Percentiles rank a stretch among this genome's conserved stretches.
Evolutionary conservation across 2,797 vertebrate genomes (phyloP).

Genomic region (Sebastes vulpes): DNA sequence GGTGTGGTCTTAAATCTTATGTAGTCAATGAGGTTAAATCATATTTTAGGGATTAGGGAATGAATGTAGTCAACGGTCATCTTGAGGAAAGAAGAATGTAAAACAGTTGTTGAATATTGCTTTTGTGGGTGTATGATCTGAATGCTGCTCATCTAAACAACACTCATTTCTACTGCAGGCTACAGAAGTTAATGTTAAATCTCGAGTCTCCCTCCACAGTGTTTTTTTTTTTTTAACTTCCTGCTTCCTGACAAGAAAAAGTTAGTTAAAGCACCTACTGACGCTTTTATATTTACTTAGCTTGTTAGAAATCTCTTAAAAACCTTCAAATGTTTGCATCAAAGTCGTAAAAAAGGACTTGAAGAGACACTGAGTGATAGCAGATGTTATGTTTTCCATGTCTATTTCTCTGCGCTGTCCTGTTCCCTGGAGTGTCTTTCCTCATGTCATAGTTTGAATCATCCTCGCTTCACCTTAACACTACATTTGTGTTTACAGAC

Average conservation of each 20-base stretch:
- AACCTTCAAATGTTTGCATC: not conserved
- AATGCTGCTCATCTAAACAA: not conserved
- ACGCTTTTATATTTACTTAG: not conserved
- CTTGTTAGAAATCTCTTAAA: not conserved
- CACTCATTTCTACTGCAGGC: not conserved
- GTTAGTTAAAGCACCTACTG: not conserved
- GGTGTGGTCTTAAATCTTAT: not conserved
- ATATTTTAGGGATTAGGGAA: not conserved
- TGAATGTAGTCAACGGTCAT: not conserved
- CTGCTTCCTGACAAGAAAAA: not conserved
- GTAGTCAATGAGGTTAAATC: not conserved
- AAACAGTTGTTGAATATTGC: not conserved
- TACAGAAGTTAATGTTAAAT: not conserved
- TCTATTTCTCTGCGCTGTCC: fast-evolving
- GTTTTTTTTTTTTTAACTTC: not conserved
- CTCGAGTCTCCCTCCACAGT: not conserved
- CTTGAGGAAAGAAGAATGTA: not conserved
- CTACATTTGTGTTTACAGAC: slow-evolving; percentile 11
- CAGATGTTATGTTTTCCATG: slow-evolving; percentile 14
- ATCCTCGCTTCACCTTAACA: slow-evolving; percentile 9
- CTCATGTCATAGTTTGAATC: not conserved
- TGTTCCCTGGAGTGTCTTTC: not conserved
- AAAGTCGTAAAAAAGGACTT: not conserved
- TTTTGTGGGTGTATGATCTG: not conserved
- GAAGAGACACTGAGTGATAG: not conserved